A percentile compares a stretch with the other conserved stretches of the same genome.
These are phyloP conservation scores for Slavum lentiscoides DNA, from an alignment of 2,888 invertebrate genomes.

Conservation along the genomic window DNA sequence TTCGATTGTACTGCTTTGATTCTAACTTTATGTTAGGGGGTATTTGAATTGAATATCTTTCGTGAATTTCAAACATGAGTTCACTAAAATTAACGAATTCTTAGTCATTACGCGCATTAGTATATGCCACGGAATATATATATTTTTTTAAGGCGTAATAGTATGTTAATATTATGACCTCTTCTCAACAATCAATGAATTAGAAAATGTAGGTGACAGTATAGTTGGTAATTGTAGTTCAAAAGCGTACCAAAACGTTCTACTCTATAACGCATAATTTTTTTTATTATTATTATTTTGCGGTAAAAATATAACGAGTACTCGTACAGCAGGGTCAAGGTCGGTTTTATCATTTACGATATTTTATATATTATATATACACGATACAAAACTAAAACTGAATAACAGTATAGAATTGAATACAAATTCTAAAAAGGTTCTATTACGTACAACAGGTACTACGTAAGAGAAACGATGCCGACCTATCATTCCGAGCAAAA, in stretches of 20 bases:
- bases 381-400: background rate
- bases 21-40: background rate
- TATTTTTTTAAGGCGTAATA: slow-evolving; percentile 10
- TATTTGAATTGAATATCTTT: background rate
- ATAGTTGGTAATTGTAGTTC: background rate
- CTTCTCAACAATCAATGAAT: slow-evolving; percentile 1
- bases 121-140: background rate
- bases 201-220: slow-evolving; percentile 5
- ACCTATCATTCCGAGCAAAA: too few relatives aligned
- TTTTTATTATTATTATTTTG: background rate
- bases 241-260: background rate
- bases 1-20: background rate
- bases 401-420: background rate
- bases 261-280: background rate
- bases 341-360: slow-evolving; percentile 1
- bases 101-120: background rate
- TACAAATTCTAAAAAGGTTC: too few relatives aligned
- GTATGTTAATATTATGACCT: slow-evolving; percentile 14
- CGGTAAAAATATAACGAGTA: slow-evolving; percentile 20
- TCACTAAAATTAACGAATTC: background rate
- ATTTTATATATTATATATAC: background rate
- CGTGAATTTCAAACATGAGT: background rate
- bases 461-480: too few relatives aligned
- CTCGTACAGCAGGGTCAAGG: background rate
- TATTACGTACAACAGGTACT: too few relatives aligned